These are phyloP conservation scores for Ametastegia equiseti DNA, from an alignment of 2,888 invertebrate species.

Conservation along the genomic window DNA sequence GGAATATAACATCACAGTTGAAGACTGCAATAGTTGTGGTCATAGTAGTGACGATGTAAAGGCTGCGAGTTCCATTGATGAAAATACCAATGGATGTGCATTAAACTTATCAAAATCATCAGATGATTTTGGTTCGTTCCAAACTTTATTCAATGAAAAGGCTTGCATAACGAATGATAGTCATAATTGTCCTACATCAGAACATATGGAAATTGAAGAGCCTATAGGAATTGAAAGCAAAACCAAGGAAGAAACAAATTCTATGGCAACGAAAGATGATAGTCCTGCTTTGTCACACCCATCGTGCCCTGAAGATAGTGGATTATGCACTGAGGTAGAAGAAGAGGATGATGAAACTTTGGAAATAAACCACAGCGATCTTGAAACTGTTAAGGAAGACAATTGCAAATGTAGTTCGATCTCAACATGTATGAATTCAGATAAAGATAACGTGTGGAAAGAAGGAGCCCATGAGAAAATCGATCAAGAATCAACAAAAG, in stretches of 20 bases:
- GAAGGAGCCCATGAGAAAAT: not conserved
- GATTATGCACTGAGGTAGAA: not conserved
- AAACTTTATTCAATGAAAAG: constrained; percentile 4
- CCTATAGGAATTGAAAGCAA: not conserved
- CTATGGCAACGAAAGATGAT: not conserved
- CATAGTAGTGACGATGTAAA: not conserved
- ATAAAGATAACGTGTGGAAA: not conserved
- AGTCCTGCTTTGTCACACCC: not conserved
- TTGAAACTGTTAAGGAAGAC: not conserved
- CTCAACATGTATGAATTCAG: not conserved
- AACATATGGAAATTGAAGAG: constrained; percentile 4
- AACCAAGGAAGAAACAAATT: not conserved
- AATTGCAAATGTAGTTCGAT: not conserved
- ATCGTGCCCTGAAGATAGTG: not conserved
- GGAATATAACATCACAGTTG: constrained; percentile 2
- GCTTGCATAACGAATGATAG: constrained; percentile 19
- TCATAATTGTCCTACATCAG: not conserved
- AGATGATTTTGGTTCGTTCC: not conserved
- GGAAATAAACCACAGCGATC: not conserved
- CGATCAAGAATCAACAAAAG: not conserved
- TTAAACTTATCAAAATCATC: constrained; percentile 39
- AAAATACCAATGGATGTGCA: constrained; percentile 29
- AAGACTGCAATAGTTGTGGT: not conserved
- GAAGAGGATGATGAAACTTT: not conserved
- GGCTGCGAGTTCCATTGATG: not conserved